Evolutionary conservation across 1,140 invertebrate genomes (phyloP).

Genomic region (Aphis gossypii): DNA sequence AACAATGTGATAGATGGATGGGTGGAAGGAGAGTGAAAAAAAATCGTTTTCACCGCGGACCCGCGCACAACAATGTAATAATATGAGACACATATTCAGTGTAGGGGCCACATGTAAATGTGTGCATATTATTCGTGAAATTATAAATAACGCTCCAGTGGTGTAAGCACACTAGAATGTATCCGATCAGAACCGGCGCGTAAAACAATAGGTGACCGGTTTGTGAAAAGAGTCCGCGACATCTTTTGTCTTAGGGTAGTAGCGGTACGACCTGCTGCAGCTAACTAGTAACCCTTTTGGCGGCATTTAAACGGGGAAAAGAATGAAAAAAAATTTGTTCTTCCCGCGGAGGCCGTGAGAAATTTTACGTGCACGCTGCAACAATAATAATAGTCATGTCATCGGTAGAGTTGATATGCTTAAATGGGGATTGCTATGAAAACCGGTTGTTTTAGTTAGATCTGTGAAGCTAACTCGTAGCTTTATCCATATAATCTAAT

Average conservation of each 20-base stretch:
- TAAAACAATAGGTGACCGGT: constrained; percentile 51
- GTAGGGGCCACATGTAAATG: constrained; percentile 32
- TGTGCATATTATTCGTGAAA: constrained; percentile 23
- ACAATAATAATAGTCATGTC: neutral
- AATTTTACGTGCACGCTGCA: neutral
- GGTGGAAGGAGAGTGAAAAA: neutral
- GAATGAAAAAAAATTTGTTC: constrained; percentile 24
- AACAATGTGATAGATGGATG: neutral
- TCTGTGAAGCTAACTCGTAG: neutral
- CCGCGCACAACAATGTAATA: neutral
- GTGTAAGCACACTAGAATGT: neutral
- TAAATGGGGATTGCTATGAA: neutral
- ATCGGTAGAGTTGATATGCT: neutral
- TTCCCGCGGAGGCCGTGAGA: constrained; percentile 11
- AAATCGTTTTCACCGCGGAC: constrained; percentile 18
- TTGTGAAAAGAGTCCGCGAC: constrained; percentile 45
- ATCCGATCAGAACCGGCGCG: neutral
- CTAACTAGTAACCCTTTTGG: neutral
- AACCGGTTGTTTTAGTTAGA: constrained; percentile 1
- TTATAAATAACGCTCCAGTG: neutral
- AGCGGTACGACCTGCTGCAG: neutral
- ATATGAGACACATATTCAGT: neutral
- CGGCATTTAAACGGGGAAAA: neutral
- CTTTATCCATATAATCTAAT: neutral
- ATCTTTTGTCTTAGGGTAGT: constrained; percentile 48